Evolutionary conservation across 2,113 vertebrate species (phyloP), one percentile per base, ranked within the genome.

Genomic region (Natator depressus): DNA sequence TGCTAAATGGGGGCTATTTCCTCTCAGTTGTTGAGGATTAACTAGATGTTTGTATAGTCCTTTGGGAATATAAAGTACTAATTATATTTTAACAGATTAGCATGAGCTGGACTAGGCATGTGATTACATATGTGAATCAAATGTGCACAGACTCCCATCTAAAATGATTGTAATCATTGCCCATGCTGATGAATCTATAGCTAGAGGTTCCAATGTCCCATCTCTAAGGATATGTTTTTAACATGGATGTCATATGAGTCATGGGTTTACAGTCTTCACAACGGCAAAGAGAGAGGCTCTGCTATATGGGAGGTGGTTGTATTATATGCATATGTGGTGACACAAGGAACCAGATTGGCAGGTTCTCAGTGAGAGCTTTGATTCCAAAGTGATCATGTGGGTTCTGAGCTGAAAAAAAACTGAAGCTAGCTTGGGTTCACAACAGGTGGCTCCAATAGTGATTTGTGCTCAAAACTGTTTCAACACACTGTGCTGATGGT

Each of bases 81-180:
- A 57, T 79, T 76, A 47, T 46, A 14, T 76, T 76, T 27, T 76
- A 76, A 76, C 24, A 47, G 42, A 76, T 42, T 76, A 76, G 42
- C 42, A 3, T 0, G 7, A 47, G 25, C 47, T 82, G 54, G 16
- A n/a, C 10, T 29, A 19, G 69, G 22, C 22, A 57, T 10, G 14
- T 35, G 2, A 19, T 1, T 13, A 0, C 12, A 47, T 6, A 14
- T 1, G 5, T 76, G 31, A 38, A 2, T 65, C 46, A 62, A 14
- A 2, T 25, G 10, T 55, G 38, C 5, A 0, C 1, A 3, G 5
- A 1, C 38, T 4, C 22, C 42, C 20, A 13, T 46, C 10, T 76
- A 46, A 76, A 25, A 42, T 46, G 24, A 76, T 27, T 76, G 42
- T 25, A 11, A 76, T 46, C 22, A 46, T 12, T 46, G 42, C 11